These are phyloP conservation scores for Leucoraja ocellata DNA, from an alignment of 2,797 vertebrate genomes.

Conservation along the genomic window DNA sequence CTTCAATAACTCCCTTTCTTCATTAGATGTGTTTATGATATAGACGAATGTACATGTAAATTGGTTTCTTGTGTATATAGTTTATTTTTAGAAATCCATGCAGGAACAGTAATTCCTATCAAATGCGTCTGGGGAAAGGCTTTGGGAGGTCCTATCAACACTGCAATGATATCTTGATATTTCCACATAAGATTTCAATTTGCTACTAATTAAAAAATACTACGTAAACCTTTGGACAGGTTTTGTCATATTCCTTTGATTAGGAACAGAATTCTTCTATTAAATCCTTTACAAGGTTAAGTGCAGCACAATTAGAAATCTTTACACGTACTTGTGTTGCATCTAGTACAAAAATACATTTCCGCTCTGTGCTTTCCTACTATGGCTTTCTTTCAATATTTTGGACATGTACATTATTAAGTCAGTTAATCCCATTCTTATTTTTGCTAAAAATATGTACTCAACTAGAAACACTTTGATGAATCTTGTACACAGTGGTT, in stretches of 20 bases:
- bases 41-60: conserved; percentile 18
- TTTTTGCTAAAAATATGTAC: neutral
- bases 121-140: conserved; percentile 34
- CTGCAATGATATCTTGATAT: conserved; percentile 33
- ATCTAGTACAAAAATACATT: neutral
- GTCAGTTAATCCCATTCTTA: conserved; percentile 16
- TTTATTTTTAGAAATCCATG: conserved; percentile 30
- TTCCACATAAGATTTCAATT: conserved; percentile 36
- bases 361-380: neutral
- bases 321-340: neutral
- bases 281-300: neutral
- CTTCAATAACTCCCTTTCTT: conserved; percentile 33
- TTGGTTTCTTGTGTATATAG: conserved; percentile 37
- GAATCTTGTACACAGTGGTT: neutral
- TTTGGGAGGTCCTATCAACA: conserved; percentile 31
- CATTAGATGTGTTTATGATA: conserved; percentile 27
- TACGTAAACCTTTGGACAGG: conserved; percentile 28
- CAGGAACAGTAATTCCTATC: conserved; percentile 25
- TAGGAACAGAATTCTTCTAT: neutral
- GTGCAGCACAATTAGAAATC: conserved; percentile 1
- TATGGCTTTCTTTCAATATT: conserved; percentile 7
- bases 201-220: conserved; percentile 33
- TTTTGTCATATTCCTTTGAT: conserved; percentile 30
- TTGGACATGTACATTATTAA: neutral
- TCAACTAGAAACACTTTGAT: neutral